Evolutionary conservation across 1,140 invertebrate species (phyloP).

Genomic region (Zelostemma sp.): DNA sequence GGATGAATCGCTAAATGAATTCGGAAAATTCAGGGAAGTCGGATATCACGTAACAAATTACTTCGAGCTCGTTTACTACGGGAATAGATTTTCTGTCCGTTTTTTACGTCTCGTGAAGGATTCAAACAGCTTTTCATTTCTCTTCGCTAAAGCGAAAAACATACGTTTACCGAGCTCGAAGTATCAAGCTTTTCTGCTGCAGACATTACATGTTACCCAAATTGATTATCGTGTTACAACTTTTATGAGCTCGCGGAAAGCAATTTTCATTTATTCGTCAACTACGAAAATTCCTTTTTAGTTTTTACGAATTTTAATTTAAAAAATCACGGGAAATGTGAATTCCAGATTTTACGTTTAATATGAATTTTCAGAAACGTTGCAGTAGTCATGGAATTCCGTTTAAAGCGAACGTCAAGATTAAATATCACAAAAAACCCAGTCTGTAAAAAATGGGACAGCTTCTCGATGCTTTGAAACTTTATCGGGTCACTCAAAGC

Average conservation of each 20-base stretch:
- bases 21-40: conserved; percentile 15
- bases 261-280: conserved; percentile 10
- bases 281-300: no score
- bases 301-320: background rate
- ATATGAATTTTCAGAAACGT: no score
- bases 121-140: conserved; percentile 42
- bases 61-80: conserved; percentile 34
- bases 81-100: conserved; percentile 42
- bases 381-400: no score
- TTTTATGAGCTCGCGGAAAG: conserved; percentile 14
- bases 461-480: no score
- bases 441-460: no score
- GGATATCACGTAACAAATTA: conserved; percentile 38
- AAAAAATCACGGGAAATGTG: no score
- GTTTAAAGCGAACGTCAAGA: no score
- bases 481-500: no score
- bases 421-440: no score
- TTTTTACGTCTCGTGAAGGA: conserved; percentile 37
- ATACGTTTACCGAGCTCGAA: conserved; percentile 34
- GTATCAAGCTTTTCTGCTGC: conserved; percentile 37
- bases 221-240: conserved; percentile 27
- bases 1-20: conserved; percentile 23
- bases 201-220: conserved; percentile 35
- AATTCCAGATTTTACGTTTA: no score
- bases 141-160: conserved; percentile 34